These are phyloP conservation scores for Brachyalestes nurse DNA, from an alignment of 2,797 vertebrate genomes.

Conservation along the genomic window DNA sequence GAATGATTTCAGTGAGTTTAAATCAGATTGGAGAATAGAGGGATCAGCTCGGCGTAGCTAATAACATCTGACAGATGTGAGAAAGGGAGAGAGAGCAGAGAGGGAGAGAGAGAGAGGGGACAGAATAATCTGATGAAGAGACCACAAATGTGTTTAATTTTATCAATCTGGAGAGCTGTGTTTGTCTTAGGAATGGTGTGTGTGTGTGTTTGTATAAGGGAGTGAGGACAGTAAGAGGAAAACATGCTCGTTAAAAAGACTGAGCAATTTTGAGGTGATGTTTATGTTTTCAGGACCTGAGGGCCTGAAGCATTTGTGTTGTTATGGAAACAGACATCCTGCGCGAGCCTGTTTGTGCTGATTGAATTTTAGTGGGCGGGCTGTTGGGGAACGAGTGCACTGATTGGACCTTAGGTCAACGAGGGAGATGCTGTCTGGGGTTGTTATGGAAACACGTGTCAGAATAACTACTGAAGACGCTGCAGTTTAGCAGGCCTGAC, in stretches of 20 bases:
- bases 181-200: slow-evolving; percentile 16
- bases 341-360: slow-evolving; percentile 30
- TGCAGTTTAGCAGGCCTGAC: slow-evolving; percentile 27
- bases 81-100: slow-evolving; percentile 1
- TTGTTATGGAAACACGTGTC: slow-evolving; percentile 47
- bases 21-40: slow-evolving; percentile 35
- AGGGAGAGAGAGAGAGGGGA: background rate
- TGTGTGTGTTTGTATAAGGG: slow-evolving; percentile 12
- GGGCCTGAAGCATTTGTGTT: slow-evolving; percentile 32
- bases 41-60: slow-evolving; percentile 33
- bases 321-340: slow-evolving; percentile 50
- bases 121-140: background rate
- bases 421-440: slow-evolving; percentile 18
- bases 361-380: slow-evolving; percentile 17
- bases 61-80: slow-evolving; percentile 43
- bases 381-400: background rate
- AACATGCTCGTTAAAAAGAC: slow-evolving; percentile 13
- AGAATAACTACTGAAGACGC: slow-evolving; percentile 25
- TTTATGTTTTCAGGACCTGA: slow-evolving; percentile 41
- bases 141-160: background rate
- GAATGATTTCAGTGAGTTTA: slow-evolving; percentile 23
- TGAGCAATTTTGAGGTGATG: background rate
- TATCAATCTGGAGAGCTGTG: background rate
- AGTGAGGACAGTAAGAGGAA: background rate
- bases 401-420: slow-evolving; percentile 17